Base-by-base conservation (phyloP, 2,113 vertebrate genomes). In the Dissostichus mawsoni region DNA sequence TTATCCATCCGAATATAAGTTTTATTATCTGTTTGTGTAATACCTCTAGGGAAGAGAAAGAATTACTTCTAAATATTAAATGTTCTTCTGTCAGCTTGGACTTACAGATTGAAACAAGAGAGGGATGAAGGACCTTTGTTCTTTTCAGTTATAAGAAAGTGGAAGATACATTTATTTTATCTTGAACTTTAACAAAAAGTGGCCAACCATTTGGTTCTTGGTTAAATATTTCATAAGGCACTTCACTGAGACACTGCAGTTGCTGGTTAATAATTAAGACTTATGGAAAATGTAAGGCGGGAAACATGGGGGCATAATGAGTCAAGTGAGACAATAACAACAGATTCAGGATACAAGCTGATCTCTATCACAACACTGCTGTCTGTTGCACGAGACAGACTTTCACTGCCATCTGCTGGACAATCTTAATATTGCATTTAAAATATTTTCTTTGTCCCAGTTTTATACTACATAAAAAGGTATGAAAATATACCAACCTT, bases 351-450 rank as follows among this genome's bases (percentile, higher is more conserved):
- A 86, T 62, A 56, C 50, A 51, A n/a, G 18, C 63, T 72, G 61
- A 64, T 53, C 16, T 5, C 14, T 4, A 56, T 70, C 18, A 62
- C 11, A 47, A 10, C n/a, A 23, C 44, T 45, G 44, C 29, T 55
- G 50, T 75, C 41, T 20, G 11, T 4, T 53, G 14, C 14, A 73
- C 63, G 6, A 13, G 41, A 17, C 53, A 58, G 47, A 57, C 78
- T 16, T 65, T 85, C 56, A 73, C 78, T 93, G 89, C 91, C 93
- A 92, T 69, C 94, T 92, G 74, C 70, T 93, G 94, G 92, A 74
- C 58, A 81, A 64, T 59, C 48, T 29, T 14, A 10, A 8, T n/a
- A 80, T 58, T 80, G 52, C 78, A 82, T 41, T 55, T 69, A 8
- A 29, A 11, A 11, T 23, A 1, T 61, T 65, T 13, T 9, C 9